These are phyloP conservation scores for Ammodytes marinus DNA, from an alignment of 2,113 vertebrate species.

Conservation along the genomic window DNA sequence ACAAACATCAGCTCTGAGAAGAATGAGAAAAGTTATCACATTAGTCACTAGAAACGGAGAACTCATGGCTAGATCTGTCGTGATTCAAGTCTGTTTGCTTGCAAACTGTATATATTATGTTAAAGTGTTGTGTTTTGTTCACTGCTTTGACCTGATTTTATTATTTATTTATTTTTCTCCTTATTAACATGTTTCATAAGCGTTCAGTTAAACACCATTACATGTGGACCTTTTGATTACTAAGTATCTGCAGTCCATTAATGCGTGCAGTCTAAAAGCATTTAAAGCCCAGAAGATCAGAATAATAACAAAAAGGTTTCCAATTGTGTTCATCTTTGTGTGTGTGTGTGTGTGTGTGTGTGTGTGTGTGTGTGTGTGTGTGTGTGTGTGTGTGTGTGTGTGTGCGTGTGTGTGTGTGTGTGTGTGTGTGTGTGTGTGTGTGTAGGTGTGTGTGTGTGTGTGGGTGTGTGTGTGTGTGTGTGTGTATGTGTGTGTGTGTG, in stretches of 20 bases:
- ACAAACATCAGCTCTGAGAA: conserved; percentile 36
- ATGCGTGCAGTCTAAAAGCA: conserved; percentile 70
- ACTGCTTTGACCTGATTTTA: conserved; percentile 60
- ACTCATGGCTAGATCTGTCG: conserved; percentile 11
- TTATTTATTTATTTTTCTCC: conserved; percentile 9
- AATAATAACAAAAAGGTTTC: conserved; percentile 70
- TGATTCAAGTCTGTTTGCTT: conserved; percentile 23
- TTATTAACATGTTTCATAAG: conserved; percentile 66
- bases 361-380: conserved; percentile 4
- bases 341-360: conserved; percentile 18
- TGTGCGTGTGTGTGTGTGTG: conserved; percentile 20
- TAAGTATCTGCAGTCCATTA: conserved; percentile 65
- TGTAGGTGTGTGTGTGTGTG: conserved; percentile 24
- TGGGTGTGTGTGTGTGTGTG: conserved; percentile 23
- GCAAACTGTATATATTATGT: conserved; percentile 18
- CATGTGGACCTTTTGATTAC: conserved; percentile 64
- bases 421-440: conserved; percentile 23
- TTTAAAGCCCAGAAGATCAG: conserved; percentile 78
- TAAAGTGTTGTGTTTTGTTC: conserved; percentile 28
- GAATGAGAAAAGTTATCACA: conserved; percentile 40
- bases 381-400: conserved; percentile 7
- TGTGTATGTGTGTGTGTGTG: conserved; percentile 6
- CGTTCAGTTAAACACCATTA: conserved; percentile 55
- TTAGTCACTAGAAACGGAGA: conserved; percentile 19
- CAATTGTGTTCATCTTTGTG: conserved; percentile 30